Evolutionary conservation across 2,888 invertebrate species (phyloP), one percentile per base, ranked within the genome.

Genomic region (Monoplex corrugatus): DNA sequence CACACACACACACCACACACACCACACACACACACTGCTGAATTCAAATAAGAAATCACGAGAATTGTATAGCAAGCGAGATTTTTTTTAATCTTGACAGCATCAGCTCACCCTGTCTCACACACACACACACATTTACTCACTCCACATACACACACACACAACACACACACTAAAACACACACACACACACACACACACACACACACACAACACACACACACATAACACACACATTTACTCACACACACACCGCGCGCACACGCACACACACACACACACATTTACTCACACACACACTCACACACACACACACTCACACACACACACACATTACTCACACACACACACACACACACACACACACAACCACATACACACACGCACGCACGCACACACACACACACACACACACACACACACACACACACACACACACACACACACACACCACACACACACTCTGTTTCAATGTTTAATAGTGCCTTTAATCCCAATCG

Each of bases 401-500:
- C 35, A 72, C 72, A 72, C 72, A 72, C 32, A 72, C 72, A 72
- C 72, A 35, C 72, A 72, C 72, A 72, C 72, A 75, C 72, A 75
- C 72, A 75, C 72, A 75, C 72, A 75, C 72, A 75, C 72, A 75
- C 72, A 75, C 72, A 75, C 72, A 75, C 72, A 75, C 72, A 75
- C 72, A 75, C 72, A 75, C 72, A 28, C n/a, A n/a, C 23, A 3
- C 28, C 68, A 5, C 23, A 68, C 28, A 5, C 28, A 50, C 50
- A 50, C 50, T 50, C 50, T 50, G 50, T n/a, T n/a, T n/a, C n/a
- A n/a, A n/a, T n/a, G n/a, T n/a, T n/a, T n/a, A n/a, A n/a, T n/a
- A n/a, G n/a, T n/a, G n/a, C n/a, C n/a, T n/a, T n/a, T n/a, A n/a
- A n/a, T n/a, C n/a, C n/a, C n/a, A n/a, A n/a, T n/a, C n/a, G n/a